Evolutionary conservation across 2,888 invertebrate species (phyloP).

Genomic region (Melieria picta): DNA sequence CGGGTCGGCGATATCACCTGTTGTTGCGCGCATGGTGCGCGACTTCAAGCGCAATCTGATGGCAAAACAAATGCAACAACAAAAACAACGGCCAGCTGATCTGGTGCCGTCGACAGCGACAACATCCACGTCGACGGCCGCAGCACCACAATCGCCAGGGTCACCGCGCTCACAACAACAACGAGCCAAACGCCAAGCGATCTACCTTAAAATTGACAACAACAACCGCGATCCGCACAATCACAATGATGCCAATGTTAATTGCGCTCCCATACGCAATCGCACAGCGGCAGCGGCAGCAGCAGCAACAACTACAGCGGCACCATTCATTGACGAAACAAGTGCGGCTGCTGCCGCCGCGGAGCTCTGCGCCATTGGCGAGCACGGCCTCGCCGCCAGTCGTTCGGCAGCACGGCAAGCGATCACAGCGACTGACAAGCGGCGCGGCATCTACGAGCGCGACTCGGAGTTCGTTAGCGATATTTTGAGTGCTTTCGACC

Average conservation of each 20-base stretch:
- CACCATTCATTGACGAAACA: background rate
- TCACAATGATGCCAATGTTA: constrained; percentile 24
- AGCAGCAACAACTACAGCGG: constrained; percentile 21
- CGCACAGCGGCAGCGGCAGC: constrained; percentile 37
- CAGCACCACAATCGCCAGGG: constrained; percentile 17
- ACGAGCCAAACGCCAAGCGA: constrained; percentile 48
- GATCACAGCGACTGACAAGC: constrained; percentile 40
- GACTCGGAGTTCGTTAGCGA: constrained; percentile 58
- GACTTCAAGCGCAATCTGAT: constrained; percentile 61
- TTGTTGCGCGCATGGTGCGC: constrained; percentile 47
- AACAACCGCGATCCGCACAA: constrained; percentile 32
- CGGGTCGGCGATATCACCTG: no score
- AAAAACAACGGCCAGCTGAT: constrained; percentile 24
- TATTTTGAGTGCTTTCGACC: constrained; percentile 55
- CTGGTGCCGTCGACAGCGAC: constrained; percentile 48
- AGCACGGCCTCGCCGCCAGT: constrained; percentile 31
- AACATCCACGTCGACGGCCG: constrained; percentile 26
- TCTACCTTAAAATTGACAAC: constrained; percentile 48
- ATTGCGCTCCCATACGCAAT: constrained; percentile 35
- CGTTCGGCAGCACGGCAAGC: constrained; percentile 38
- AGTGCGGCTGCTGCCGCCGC: constrained; percentile 22
- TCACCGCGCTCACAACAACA: constrained; percentile 23
- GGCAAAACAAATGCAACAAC: constrained; percentile 48
- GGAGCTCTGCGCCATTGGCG: constrained; percentile 15
- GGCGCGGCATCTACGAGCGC: constrained; percentile 59